phyloP scores from a whole-genome alignment of 2,113 vertebrate genomes.

The Oncorhynchus keta region DNA sequence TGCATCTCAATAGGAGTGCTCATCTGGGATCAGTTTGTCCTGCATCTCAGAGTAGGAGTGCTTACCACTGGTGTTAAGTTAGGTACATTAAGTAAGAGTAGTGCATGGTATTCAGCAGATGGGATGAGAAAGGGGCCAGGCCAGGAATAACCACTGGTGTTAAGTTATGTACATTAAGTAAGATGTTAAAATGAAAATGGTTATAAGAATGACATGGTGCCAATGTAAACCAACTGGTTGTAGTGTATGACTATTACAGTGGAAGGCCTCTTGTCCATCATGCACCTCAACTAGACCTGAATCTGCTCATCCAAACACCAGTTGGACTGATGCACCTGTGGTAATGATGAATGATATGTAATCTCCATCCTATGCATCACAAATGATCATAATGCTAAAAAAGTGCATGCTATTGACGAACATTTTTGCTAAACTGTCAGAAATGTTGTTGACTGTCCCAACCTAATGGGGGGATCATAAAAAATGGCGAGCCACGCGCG shows the following conservation, averaged over 20 bases:
- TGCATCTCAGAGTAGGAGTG: too few relatives aligned
- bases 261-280: neutral
- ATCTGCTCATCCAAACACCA: neutral
- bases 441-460: slow-evolving; percentile 6
- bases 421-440: neutral
- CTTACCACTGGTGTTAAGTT: too few relatives aligned
- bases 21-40: too few relatives aligned
- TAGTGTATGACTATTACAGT: neutral
- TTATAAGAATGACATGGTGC: neutral
- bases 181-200: neutral
- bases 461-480: slow-evolving; percentile 75
- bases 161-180: neutral
- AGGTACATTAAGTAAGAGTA: too few relatives aligned
- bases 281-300: neutral
- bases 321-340: neutral
- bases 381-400: neutral
- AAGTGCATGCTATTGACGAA: neutral
- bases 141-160: too few relatives aligned
- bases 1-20: too few relatives aligned
- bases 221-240: neutral
- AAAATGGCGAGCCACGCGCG: slow-evolving; percentile 92
- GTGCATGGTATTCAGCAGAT: too few relatives aligned
- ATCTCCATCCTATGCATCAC: neutral
- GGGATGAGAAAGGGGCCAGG: too few relatives aligned
- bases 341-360: neutral